phyloP scores from a whole-genome alignment of 53 echinoderm and acorn worm genomes.

The Luidia sarsii region DNA sequence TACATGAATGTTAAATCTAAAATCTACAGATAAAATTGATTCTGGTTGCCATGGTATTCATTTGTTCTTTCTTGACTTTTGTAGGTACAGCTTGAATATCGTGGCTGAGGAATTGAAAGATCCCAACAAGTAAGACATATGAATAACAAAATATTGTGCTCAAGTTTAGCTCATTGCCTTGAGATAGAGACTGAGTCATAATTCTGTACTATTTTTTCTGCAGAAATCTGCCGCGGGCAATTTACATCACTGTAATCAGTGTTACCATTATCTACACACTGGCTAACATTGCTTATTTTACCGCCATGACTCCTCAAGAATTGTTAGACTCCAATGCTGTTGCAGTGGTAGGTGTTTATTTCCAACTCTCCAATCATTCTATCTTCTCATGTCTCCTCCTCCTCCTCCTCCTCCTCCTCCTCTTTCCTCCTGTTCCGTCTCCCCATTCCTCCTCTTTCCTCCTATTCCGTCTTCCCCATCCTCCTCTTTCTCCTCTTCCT shows the following conservation, averaged over 20 bases:
- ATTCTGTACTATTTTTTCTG: background rate
- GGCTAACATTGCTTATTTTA: constrained; percentile 85
- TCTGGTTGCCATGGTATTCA: no score
- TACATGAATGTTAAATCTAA: no score
- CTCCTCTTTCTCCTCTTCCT: no score
- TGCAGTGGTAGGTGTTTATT: constrained; percentile 88
- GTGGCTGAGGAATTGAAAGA: constrained; percentile 89
- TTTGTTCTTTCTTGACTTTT: background rate
- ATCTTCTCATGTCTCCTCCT: no score
- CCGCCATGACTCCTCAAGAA: constrained; percentile 79
- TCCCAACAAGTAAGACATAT: constrained; percentile 90
- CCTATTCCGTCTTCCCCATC: no score
- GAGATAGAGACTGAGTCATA: background rate
- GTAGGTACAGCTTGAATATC: constrained; percentile 86
- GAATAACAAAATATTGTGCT: no score
- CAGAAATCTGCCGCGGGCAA: constrained; percentile 92
- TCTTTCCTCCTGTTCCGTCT: no score
- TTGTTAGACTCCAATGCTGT: constrained; percentile 81
- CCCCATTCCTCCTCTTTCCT: no score
- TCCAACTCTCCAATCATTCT: no score
- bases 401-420: no score
- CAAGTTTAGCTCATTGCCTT: no score
- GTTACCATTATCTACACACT: constrained; percentile 81
- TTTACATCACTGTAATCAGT: constrained; percentile 68
- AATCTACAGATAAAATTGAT: no score